A percentile compares a stretch with the other conserved stretches of the same genome.
phyloP scores from a whole-genome alignment of 2,797 vertebrate species.

The Gymnocypris eckloni region DNA sequence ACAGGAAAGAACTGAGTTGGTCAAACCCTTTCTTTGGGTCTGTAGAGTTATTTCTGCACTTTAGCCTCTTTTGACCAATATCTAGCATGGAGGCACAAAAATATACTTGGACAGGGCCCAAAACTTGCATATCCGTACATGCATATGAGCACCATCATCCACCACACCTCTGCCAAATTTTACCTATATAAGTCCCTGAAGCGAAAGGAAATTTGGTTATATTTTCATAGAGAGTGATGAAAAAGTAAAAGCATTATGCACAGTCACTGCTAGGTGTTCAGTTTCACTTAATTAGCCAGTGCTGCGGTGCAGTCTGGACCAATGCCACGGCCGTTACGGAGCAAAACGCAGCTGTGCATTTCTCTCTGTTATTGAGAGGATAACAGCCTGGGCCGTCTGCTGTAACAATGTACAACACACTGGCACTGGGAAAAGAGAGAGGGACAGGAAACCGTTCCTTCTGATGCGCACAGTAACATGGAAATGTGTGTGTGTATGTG shows the following conservation, averaged over 20 bases:
- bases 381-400: slow-evolving; percentile 59
- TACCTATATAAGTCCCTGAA: not conserved
- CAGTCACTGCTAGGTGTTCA: slow-evolving; percentile 69
- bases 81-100: not conserved
- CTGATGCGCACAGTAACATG: slow-evolving; percentile 55
- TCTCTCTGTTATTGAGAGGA: slow-evolving; percentile 64
- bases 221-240: slow-evolving; percentile 50
- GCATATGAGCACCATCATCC: not conserved
- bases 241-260: slow-evolving; percentile 45
- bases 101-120: too few species aligned
- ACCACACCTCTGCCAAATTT: not conserved
- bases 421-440: slow-evolving; percentile 62
- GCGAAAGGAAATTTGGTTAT: slow-evolving; percentile 54
- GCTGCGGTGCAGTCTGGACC: slow-evolving; percentile 63
- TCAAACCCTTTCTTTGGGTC: not conserved
- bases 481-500: slow-evolving; percentile 38
- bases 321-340: slow-evolving; percentile 65
- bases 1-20: not conserved
- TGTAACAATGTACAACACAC: slow-evolving; percentile 45
- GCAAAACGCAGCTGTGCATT: slow-evolving; percentile 72
- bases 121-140: not conserved
- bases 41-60: not conserved
- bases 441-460: slow-evolving; percentile 74
- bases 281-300: slow-evolving; percentile 71
- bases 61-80: not conserved